Base-by-base conservation (phyloP, 2,113 vertebrate species). In the Leptobrachium leishanense region DNA sequence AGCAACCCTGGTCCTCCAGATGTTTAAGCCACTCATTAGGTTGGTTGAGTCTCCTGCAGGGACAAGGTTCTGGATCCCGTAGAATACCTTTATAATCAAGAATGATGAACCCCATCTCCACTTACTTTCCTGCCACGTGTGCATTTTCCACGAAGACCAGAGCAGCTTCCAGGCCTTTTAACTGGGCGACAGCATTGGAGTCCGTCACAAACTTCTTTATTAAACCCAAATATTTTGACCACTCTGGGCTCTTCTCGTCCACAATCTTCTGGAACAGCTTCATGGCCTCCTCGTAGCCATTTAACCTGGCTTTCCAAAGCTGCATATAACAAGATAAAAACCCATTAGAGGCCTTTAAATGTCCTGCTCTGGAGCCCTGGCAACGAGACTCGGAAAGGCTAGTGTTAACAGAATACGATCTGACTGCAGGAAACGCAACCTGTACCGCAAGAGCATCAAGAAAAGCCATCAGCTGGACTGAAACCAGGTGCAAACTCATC, bases 261-360 rank as follows among this genome's bases (percentile, higher is more conserved):
- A 88, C 89, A 85, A 99, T 96, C 85, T 92, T 95, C 88, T 98
- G 94, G 87, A 98, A 99, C 70, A 98, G 87, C 81, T 99, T 99
- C 82, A 98, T 82, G 8, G 96, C 95, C 86, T 99, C 98, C 90
- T 99, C 97, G 82, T 99, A 99, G 40, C 98, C 97, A 83, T 91
- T 97, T 85, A 98, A 87, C 77, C 98, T 95, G 64, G 98, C 97
- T 91, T 99, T 99, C 98, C 98, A 99, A 31, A 99, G 87, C 98
- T 99, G 81, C 31, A 83, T 84, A 6, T 3, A 42, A 68, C 10
- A 40, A 68, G 12, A 43, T 0, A 43, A 12, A 43, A n/a, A 20
- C 1, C 5, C 31, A 5, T 63, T 63, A 5, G 6, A 6, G 31
- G 1, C 5, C 0, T n/a, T 63, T n/a, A n/a, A 13, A 63, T 15